phyloP scores from a whole-genome alignment of 2,113 vertebrate species.

The Lathamus discolor region DNA sequence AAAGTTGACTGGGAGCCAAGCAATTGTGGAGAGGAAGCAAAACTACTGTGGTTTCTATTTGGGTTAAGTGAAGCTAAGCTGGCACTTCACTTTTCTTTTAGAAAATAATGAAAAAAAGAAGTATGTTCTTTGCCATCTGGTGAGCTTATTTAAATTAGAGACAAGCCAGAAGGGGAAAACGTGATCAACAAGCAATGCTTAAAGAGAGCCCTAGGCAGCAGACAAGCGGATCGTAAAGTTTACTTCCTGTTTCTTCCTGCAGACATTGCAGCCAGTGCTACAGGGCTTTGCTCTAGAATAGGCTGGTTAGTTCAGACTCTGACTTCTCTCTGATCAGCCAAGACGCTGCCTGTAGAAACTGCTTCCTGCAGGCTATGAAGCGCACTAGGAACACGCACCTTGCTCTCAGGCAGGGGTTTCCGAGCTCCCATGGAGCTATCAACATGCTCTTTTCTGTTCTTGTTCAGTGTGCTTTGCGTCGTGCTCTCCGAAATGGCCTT shows the following conservation, averaged over 20 bases:
- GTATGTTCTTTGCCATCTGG: neutral
- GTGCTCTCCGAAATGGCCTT: neutral
- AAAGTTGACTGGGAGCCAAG: neutral
- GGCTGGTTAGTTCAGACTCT: neutral
- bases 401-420: neutral
- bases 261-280: neutral
- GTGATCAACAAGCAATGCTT: neutral
- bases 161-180: neutral
- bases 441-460: rapidly evolving
- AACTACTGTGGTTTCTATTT: neutral
- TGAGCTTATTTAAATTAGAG: neutral
- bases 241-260: neutral
- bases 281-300: rapidly evolving
- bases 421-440: neutral
- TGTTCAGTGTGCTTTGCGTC: neutral
- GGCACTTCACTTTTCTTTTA: neutral
- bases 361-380: neutral
- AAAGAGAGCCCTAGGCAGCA: neutral
- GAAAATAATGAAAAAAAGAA: neutral
- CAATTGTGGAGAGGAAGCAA: neutral
- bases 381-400: neutral
- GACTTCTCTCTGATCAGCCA: neutral
- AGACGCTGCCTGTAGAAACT: neutral
- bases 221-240: neutral
- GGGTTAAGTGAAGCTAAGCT: neutral